Evolutionary conservation across 1,140 invertebrate species (phyloP), one percentile per base, ranked within the genome.

Genomic region (Hormaphis cornu): DNA sequence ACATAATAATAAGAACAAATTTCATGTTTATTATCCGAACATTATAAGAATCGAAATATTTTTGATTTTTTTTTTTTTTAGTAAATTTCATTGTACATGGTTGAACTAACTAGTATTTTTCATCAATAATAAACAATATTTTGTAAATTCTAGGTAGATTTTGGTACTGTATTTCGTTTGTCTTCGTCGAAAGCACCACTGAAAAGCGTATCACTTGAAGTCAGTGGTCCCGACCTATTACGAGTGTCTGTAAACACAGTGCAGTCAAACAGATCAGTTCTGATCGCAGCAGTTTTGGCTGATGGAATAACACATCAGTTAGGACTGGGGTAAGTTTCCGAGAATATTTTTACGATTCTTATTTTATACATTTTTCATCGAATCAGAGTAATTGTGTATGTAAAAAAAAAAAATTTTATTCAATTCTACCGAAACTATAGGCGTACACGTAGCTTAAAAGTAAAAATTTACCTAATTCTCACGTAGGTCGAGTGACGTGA

Each of bases 251-350:
- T 66, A n/a, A 66, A 66, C 30, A 66, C 61, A 3, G 18, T 3
- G 8, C 28, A 66, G 28, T 66, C 61, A 3, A 66, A 66, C n/a
- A 48, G 61, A 8, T 66, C 61, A 16, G 61, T 66, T 3, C 14
- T 66, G 18, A 66, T 66, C 42, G 61, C 61, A 22, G 26, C 61
- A 10, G 44, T 66, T 22, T 24, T 66, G 35, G 61, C 61, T 16
- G 61, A 66, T 35, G 61, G 61, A 33, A 48, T 66, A 9, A 66
- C 61, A 50, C 61, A 66, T 66, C 61, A 66, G 28, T 20, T 66
- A 24, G 61, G 61, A 14, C 50, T 66, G n/a, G 61, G 61, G 61
- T 66, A 16, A 20, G 61, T 58, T 3, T 9, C 1, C 2, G 26
- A 52, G 8, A 28, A 8, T 52, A 52, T 28, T 28, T 52, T 7